Evolutionary conservation across 2,888 invertebrate genomes (phyloP), one percentile per base, ranked within the genome.

Genomic region (Drosophila nigricruria): DNA sequence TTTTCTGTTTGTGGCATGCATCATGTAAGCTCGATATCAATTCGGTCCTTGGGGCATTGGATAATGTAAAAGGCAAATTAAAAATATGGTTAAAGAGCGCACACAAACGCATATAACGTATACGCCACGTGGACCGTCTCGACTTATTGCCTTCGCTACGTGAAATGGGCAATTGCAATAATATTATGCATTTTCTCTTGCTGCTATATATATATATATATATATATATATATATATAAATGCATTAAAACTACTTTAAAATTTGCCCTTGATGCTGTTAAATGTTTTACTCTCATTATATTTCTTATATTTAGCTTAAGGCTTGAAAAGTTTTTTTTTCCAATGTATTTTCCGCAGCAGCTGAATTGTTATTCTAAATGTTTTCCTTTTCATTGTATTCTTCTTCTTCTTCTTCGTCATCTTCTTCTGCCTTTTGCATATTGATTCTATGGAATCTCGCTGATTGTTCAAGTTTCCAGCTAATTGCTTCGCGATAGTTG

Each of bases 101-200:
- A 25, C 36, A 54, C 27, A 34, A 16, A n/a, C 77, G 34, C 47
- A 78, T 60, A 78, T 60, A 14, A 30, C 73, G 60, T 47, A 63
- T 66, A 77, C 66, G 66, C 49, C 23, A n/a, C 58, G 18, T 42
- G 25, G 14, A 16, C 52, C 36, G 14, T 16, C 14, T 23, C 3
- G 14, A 54, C 43, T 73, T 32, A 67, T 59, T 49, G 38, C 63
- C 23, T 34, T 62, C 74, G 43, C 45, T 62, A 12, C 66, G 32
- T 36, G 23, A 66, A 73, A 56, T 69, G 69, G 52, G 32, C 59
- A 60, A 53, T 47, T 45, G 56, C 30, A 16, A 20, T n/a, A 16
- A 16, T 30, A 36, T 16, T 38, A 18, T 18, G 30, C 12, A 5
- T 36, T 36, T 10, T 50, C 20, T 4, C 50, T 34, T 16, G 9